Evolutionary conservation across 1,140 invertebrate genomes (phyloP).

Genomic region (Hyphantria cunea): DNA sequence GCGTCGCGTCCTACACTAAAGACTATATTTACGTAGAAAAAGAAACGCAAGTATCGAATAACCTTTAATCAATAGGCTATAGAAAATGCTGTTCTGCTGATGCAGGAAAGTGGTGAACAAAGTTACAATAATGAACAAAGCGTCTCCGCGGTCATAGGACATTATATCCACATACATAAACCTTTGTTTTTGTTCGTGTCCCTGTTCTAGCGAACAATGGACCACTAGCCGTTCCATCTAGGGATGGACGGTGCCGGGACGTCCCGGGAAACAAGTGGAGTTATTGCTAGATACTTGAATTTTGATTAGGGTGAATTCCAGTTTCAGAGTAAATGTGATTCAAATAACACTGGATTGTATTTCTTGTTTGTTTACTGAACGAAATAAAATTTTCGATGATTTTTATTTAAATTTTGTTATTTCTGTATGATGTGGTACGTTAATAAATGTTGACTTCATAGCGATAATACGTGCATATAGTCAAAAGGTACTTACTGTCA

Average conservation of each 20-base stretch:
- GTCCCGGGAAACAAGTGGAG: constrained; percentile 9
- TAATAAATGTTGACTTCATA: too few relatives aligned
- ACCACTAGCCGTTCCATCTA: constrained; percentile 5
- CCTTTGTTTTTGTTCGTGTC: constrained; percentile 18
- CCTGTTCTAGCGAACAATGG: constrained; percentile 23
- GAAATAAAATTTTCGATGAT: too few relatives aligned
- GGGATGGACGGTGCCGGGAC: background rate
- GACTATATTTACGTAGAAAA: background rate
- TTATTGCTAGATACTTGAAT: constrained; percentile 1
- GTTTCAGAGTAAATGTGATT: too few relatives aligned
- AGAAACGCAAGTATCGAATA: background rate
- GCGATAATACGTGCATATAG: too few relatives aligned
- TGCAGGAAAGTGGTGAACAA: constrained; percentile 9
- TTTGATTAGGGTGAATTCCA: background rate
- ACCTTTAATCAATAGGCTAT: constrained; percentile 20
- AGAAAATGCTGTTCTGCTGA: constrained; percentile 25
- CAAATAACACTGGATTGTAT: too few relatives aligned
- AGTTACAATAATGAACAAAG: constrained; percentile 28
- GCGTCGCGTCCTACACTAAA: too few relatives aligned
- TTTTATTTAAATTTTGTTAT: too few relatives aligned
- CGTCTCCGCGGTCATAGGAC: constrained; percentile 24
- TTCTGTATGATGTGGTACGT: too few relatives aligned
- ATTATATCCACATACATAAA: constrained; percentile 24
- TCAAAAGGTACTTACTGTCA: too few relatives aligned
- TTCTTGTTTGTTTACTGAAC: too few relatives aligned